Conservation (phyloP, 92 coral and sea anemone genomes). For the Anthopleura xanthogrammica region DNA sequence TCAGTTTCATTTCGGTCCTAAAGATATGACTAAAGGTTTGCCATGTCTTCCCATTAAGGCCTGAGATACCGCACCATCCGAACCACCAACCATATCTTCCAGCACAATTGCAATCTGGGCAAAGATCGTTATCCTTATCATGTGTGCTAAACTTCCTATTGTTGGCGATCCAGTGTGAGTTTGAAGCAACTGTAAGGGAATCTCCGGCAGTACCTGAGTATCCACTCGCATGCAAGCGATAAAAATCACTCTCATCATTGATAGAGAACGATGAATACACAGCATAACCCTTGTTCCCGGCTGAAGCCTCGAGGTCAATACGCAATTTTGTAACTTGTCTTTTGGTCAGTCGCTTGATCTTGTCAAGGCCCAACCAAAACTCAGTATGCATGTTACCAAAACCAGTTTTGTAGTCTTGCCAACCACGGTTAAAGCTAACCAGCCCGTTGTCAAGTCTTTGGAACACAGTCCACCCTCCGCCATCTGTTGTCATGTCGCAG, state of each 20-base stretch:
- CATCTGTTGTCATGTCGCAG: constrained; percentile 23
- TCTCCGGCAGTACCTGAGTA: constrained; percentile 19
- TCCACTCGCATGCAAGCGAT: constrained; percentile 1
- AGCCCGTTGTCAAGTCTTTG: not conserved
- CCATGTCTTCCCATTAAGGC: not conserved
- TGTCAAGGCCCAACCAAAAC: constrained; percentile 35
- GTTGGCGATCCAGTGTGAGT: not conserved
- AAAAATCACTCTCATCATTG: constrained; percentile 4
- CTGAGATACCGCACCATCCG: not conserved
- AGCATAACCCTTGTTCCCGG: not conserved
- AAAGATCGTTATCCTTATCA: constrained; percentile 11
- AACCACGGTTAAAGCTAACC: constrained; percentile 14
- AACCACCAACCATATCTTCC: not conserved
- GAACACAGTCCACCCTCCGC: constrained; percentile 30
- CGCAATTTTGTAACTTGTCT: not conserved
- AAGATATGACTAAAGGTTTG: not conserved
- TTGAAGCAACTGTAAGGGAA: not conserved
- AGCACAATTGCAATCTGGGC: not conserved
- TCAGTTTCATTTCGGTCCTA: not conserved
- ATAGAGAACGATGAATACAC: constrained; percentile 9
- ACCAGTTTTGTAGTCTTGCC: constrained; percentile 29
- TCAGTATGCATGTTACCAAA: constrained; percentile 34
- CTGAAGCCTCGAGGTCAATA: constrained; percentile 13
- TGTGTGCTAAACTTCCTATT: constrained; percentile 2
- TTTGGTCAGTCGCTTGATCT: constrained; percentile 29